A percentile compares a stretch with the other conserved stretches of the same genome.
These are phyloP conservation scores for Ovis aries DNA, from an alignment of 2,113 vertebrate genomes.

Conservation along the genomic window DNA sequence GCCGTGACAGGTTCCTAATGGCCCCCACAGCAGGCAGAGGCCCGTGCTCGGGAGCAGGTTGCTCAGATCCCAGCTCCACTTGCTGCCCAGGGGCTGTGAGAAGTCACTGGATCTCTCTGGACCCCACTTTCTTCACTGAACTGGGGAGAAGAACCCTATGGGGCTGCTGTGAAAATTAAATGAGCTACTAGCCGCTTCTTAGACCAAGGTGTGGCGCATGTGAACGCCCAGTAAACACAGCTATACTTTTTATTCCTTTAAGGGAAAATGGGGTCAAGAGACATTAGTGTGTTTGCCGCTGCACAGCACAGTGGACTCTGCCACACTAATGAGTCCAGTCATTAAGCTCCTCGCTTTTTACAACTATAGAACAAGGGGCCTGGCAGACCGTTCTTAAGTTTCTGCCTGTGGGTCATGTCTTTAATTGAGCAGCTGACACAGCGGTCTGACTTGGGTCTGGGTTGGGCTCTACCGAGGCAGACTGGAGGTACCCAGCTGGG, in stretches of 20 bases:
- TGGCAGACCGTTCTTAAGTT: background rate
- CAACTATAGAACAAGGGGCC: accelerated
- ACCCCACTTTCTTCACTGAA: background rate
- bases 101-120: background rate
- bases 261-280: background rate
- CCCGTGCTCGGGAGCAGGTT: accelerated
- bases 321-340: accelerated
- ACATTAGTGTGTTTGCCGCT: accelerated
- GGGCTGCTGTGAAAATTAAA: background rate
- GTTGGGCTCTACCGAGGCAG: background rate
- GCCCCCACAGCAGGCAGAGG: background rate
- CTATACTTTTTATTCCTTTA: background rate
- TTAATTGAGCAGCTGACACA: accelerated
- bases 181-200: background rate
- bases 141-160: background rate
- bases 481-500: accelerated
- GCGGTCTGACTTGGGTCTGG: background rate
- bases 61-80: background rate
- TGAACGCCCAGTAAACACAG: accelerated
- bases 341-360: background rate
- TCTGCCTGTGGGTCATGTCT: background rate
- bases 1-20: background rate
- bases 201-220: background rate
- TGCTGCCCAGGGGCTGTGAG: accelerated
- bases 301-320: background rate